These are phyloP conservation scores for Rhizomys pruinosus DNA, from an alignment of 2,113 vertebrate genomes.

Conservation along the genomic window DNA sequence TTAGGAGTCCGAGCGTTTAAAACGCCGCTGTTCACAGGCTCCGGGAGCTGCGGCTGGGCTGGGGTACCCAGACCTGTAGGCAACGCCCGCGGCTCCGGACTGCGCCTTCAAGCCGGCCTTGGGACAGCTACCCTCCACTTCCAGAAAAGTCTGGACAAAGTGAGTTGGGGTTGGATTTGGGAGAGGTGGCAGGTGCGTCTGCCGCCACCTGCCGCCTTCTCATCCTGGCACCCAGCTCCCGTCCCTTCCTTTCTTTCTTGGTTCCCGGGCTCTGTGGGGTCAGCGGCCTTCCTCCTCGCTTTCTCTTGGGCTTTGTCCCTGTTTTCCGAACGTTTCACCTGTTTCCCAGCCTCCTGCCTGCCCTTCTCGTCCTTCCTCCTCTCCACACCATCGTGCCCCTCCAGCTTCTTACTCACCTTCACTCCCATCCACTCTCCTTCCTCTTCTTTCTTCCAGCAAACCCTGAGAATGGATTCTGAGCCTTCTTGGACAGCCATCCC, in stretches of 20 bases:
- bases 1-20: neutral
- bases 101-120: neutral
- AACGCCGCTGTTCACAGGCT: too few species aligned
- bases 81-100: accelerated
- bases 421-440: too few species aligned
- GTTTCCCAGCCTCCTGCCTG: neutral
- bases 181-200: neutral
- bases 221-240: neutral
- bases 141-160: constrained; percentile 46
- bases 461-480: constrained; percentile 58
- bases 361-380: neutral
- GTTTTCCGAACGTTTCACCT: neutral
- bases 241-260: neutral
- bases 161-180: neutral
- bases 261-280: too few species aligned
- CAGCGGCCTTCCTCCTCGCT: neutral
- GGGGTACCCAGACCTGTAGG: neutral
- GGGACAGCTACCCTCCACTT: neutral
- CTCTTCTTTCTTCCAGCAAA: neutral
- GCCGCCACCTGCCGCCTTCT: neutral
- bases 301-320: neutral
- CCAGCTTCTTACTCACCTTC: too few species aligned
- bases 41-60: accelerated
- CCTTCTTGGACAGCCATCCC: neutral
- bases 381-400: neutral